Evolutionary conservation across 2,888 invertebrate genomes (phyloP).

Genomic region (Germaria angustata): DNA sequence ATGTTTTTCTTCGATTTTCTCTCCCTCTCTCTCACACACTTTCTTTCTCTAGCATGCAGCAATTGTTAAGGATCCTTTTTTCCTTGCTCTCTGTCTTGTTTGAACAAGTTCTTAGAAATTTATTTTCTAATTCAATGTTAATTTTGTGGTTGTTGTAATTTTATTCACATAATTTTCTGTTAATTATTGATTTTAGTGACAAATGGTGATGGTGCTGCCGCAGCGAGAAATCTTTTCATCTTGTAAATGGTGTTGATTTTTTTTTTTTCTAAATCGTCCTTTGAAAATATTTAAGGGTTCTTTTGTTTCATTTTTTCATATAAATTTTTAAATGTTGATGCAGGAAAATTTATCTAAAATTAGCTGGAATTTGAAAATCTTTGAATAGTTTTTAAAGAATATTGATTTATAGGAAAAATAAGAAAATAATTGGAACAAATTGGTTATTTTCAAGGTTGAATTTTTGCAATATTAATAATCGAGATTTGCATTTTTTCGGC

Average conservation of each 20-base stretch:
- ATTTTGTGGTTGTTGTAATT: constrained; percentile 31
- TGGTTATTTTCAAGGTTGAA: neutral
- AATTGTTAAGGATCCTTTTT: constrained; percentile 42
- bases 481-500: too few relatives aligned
- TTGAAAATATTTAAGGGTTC: constrained; percentile 1
- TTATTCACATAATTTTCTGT: constrained; percentile 42
- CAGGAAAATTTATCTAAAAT: constrained; percentile 11
- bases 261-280: neutral
- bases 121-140: constrained; percentile 64
- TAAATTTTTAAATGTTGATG: constrained; percentile 20
- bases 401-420: constrained; percentile 2
- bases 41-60: constrained; percentile 1
- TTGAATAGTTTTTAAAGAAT: constrained; percentile 3
- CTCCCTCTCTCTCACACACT: neutral
- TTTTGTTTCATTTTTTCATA: neutral
- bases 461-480: too few relatives aligned
- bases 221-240: constrained; percentile 26
- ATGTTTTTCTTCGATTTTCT: neutral
- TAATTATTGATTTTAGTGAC: constrained; percentile 57
- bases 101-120: constrained; percentile 44
- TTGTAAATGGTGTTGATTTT: constrained; percentile 10
- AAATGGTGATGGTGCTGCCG: neutral
- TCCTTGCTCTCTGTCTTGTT: constrained; percentile 49
- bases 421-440: constrained; percentile 15
- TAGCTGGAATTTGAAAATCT: constrained; percentile 1